Base-by-base conservation (phyloP, 2,797 vertebrate genomes). In the Channa striata region DNA sequence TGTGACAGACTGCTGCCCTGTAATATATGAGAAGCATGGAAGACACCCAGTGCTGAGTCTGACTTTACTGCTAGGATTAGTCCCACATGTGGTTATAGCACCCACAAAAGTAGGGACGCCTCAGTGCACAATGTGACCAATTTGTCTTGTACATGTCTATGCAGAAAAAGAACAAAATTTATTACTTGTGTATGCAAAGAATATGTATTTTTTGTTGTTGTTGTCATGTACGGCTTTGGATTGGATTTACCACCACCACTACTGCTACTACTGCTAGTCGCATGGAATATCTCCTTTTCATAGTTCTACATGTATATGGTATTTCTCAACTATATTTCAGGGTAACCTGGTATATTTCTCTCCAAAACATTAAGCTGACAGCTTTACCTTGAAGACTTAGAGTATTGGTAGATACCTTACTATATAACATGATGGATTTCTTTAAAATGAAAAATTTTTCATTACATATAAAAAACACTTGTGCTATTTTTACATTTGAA, bases 1-100 rank as follows among this genome's bases (percentile, higher is more conserved):
- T 78, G 58, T 74, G 78, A 59, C 60, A 57, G 62, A 59, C 61
- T 73, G 46, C 73, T 3, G 21, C 82, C 80, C 84, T 92, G 50
- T 92, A 90, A 91, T 88, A 80, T 70, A 73, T 56, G 21, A 40
- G 40, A 74, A 36, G 47, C 63, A 14, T 36, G 42, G 75, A 77
- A 83, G 80, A 77, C 83, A 70, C 82, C 84, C 83, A 69, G 69
- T 68, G 23, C 13, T 75, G 59, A 90, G 63, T 77, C 83, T 83
- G 54, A 72, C 72, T 88, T 89, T 84, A 87, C 61, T 40, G 58
- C 61, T 60, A 66, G 78, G 5, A 68, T 62, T 72, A 87, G 74
- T 62, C 87, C 73, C 59, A 61, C 73, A 84, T 87, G 90, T 81
- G 86, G 87, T 87, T 82, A 11, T 5, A 53, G 69, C 36, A 40